Evolutionary conservation across 2,113 vertebrate genomes (phyloP), one percentile per base, ranked within the genome.

Genomic region (Lontra canadensis): DNA sequence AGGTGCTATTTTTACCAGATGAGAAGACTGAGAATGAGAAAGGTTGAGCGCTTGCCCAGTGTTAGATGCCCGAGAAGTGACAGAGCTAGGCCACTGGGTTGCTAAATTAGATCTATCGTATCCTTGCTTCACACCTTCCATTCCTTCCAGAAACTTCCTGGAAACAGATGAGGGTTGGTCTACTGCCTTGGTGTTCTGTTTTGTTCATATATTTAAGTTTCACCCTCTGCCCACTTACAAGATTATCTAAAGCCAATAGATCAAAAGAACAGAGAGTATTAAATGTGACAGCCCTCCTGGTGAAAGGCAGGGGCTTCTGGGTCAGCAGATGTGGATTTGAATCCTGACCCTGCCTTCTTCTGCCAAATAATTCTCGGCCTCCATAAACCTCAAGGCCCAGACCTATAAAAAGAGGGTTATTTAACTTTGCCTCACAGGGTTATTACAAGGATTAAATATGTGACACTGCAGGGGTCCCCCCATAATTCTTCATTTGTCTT

Each of bases 11-110:
- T 92, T 69, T 49, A 17, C 36, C 84, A 90, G 52, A 55, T 57
- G 26, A 96, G 91, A 94, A 87, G 81, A 89, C 93, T 42, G 55
- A 94, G 55, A 23, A 57, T 80, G 80, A 69, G 26, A 80, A 67
- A 65, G 6, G 34, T 3, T n/a, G 52, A 59, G 20, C 17, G 23
- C 36, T 36, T 34, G 11, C 59, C 44, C 14, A 34, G n/a, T 23
- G 20, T 86, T 26, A 31, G 29, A 61, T 2, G 18, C 36, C 55
- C 63, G 25, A 31, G 44, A 21, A 57, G 11, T 31, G 49, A 74
- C 25, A 15, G 29, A 88, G n/a, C 67, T 42, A 36, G n/a, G 31
- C 17, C 26, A 20, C 49, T 8, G n/a, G 42, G 15, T 29, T 6
- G 20, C 55, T 59, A 42, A 78, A 11, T 34, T 18, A 65, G 63